These are phyloP conservation scores for Stylophora pistillata DNA, from an alignment of 64 coral and sea anemone genomes.

Conservation along the genomic window DNA sequence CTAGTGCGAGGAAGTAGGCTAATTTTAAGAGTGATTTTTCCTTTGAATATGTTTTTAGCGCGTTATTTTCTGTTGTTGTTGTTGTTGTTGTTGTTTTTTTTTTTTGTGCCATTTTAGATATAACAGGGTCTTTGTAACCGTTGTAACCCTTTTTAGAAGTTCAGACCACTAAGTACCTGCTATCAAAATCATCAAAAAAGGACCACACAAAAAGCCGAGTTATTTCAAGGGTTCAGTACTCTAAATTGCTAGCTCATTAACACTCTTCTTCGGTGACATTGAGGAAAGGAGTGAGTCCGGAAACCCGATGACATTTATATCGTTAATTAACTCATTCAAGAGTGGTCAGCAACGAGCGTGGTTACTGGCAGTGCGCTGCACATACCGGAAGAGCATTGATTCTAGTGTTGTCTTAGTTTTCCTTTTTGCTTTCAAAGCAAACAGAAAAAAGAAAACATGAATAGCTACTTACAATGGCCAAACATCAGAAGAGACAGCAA, in stretches of 20 bases:
- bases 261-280: slow-evolving; percentile 44
- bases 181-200: slow-evolving; percentile 9
- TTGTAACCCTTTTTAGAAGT: not conserved
- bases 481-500: slow-evolving; percentile 74
- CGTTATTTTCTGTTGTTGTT: not conserved
- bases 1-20: not conserved
- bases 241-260: slow-evolving; percentile 78
- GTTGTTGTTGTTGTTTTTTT: no score
- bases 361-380: slow-evolving; percentile 42
- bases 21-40: not conserved
- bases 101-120: not conserved
- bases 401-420: slow-evolving; percentile 79
- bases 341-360: slow-evolving; percentile 62
- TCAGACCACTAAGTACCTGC: not conserved
- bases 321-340: slow-evolving; percentile 57
- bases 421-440: slow-evolving; percentile 73
- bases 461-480: slow-evolving; percentile 68
- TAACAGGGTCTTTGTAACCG: not conserved
- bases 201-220: slow-evolving; percentile 51
- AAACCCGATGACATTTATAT: slow-evolving; percentile 69
- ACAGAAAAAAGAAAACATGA: slow-evolving; percentile 76
- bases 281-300: slow-evolving; percentile 54
- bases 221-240: slow-evolving; percentile 26
- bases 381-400: slow-evolving; percentile 88
- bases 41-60: not conserved